Evolutionary conservation across 2,888 invertebrate genomes (phyloP).

Genomic region (Candidula unifasciata): DNA sequence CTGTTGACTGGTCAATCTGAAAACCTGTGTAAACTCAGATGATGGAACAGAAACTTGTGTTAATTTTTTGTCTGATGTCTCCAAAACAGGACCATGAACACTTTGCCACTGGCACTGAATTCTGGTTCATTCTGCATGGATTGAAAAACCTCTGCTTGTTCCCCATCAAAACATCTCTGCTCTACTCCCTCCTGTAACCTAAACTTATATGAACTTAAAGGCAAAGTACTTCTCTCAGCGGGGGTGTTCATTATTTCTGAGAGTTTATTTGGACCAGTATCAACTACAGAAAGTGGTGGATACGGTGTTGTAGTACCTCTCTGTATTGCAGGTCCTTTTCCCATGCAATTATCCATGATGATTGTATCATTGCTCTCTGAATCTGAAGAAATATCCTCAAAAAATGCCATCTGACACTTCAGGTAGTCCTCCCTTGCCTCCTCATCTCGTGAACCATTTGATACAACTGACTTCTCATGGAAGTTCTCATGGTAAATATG

Average conservation of each 20-base stretch:
- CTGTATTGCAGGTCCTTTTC: neutral
- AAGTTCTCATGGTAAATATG: neutral
- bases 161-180: neutral
- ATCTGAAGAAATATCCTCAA: constrained; percentile 51
- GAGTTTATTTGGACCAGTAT: neutral
- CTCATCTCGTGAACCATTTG: neutral
- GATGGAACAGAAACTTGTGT: neutral
- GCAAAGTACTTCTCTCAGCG: neutral
- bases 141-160: neutral
- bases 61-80: neutral
- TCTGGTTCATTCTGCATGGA: neutral
- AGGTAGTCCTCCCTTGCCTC: constrained; percentile 38
- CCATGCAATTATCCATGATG: constrained; percentile 17
- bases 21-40: neutral
- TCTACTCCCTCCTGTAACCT: neutral
- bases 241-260: neutral
- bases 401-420: constrained; percentile 50
- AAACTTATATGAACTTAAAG: neutral
- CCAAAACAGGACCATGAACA: neutral
- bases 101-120: neutral
- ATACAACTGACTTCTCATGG: neutral
- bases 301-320: neutral
- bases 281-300: neutral
- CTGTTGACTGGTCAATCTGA: neutral
- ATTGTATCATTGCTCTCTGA: constrained; percentile 47